Percentiles rank a stretch among this genome's conserved stretches.
Evolutionary conservation across 2,797 vertebrate genomes (phyloP).

Genomic region (Heteromormyrus szaboi): DNA sequence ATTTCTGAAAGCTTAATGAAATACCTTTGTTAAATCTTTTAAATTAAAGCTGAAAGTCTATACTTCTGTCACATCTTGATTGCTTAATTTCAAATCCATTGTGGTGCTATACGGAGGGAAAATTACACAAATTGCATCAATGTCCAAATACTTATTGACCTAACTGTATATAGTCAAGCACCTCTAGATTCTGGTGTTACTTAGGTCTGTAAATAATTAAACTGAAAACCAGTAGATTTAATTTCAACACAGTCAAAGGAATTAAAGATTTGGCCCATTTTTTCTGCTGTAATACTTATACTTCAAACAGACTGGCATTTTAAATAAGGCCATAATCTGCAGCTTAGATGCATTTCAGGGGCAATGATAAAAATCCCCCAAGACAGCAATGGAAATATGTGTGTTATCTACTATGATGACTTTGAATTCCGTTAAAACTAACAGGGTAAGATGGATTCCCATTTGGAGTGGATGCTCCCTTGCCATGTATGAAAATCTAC

Average conservation of each 20-base stretch:
- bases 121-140: background rate
- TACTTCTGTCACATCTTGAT: background rate
- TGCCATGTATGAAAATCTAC: no score
- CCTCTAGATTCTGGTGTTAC: background rate
- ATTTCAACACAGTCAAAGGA: background rate
- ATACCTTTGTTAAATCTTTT: background rate
- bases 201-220: background rate
- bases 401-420: background rate
- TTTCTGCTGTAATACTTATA: background rate
- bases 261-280: background rate
- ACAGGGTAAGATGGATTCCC: background rate
- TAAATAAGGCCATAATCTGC: background rate
- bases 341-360: background rate
- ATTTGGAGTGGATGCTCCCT: background rate
- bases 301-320: background rate
- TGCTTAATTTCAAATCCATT: background rate
- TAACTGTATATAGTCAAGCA: background rate
- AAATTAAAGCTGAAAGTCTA: background rate
- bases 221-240: background rate
- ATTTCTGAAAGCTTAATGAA: background rate
- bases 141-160: background rate
- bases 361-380: background rate
- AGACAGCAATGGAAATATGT: background rate
- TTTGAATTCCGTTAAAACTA: background rate
- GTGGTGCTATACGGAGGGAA: background rate